Conservation (phyloP, 2,797 vertebrate genomes). For the Dendrocincla fuliginosa region DNA sequence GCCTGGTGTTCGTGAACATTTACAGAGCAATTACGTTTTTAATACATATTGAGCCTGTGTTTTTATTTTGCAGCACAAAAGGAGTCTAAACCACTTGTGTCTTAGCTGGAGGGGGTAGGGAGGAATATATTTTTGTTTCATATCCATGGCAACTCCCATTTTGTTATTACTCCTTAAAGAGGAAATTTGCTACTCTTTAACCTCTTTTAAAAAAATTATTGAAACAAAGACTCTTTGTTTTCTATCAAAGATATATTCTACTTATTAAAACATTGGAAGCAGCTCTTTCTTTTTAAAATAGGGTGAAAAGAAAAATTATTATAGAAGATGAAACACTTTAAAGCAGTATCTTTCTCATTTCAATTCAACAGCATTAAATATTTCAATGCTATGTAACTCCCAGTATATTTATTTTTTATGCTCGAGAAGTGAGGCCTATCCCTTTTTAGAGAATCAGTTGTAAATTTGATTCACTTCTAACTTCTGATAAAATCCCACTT, state of each 20-base stretch:
- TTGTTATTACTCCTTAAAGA: neutral
- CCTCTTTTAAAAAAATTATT: neutral
- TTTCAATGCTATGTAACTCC: conserved; percentile 20
- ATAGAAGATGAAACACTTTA: neutral
- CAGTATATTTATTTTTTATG: conserved; percentile 48
- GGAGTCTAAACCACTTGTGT: neutral
- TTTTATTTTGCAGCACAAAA: neutral
- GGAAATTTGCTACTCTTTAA: neutral
- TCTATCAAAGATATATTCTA: neutral
- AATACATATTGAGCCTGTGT: neutral
- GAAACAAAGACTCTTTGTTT: neutral
- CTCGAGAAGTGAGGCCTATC: neutral
- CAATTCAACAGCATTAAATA: conserved; percentile 33
- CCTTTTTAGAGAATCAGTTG: neutral
- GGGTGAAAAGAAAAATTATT: neutral
- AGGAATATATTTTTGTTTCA: neutral
- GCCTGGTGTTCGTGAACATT: neutral
- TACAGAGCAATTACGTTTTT: neutral
- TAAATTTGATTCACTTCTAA: neutral
- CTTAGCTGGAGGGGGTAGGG: neutral
- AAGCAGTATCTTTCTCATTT: neutral
- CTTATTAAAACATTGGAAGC: neutral
- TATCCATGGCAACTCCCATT: neutral
- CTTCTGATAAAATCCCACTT: neutral
- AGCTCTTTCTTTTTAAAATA: neutral